Percentiles rank a stretch among this genome's conserved stretches.
phyloP scores from a whole-genome alignment of 1,140 invertebrate species.

The Drosophila pectinifera region DNA sequence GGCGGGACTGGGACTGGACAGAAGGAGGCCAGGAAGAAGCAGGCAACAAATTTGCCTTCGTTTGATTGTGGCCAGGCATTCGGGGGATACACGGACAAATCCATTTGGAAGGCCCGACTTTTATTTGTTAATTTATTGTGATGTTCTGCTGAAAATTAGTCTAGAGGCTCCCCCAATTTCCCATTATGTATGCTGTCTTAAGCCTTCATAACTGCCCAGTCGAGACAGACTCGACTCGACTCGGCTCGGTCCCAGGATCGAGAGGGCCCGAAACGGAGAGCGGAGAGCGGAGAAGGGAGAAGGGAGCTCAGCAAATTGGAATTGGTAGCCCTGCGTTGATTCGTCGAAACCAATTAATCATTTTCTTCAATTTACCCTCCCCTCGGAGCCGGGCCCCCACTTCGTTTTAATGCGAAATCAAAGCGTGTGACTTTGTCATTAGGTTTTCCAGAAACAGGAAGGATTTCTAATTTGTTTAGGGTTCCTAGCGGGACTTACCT shows the following conservation, averaged over 20 bases:
- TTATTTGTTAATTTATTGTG: constrained; percentile 83
- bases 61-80: constrained; percentile 49
- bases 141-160: constrained; percentile 79
- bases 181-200: constrained; percentile 68
- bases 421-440: constrained; percentile 61
- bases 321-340: constrained; percentile 55
- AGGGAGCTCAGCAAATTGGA: constrained; percentile 26
- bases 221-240: constrained; percentile 26
- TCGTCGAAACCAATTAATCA: constrained; percentile 71
- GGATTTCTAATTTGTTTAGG: constrained; percentile 2
- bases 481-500: too few species aligned
- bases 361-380: constrained; percentile 54
- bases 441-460: constrained; percentile 28
- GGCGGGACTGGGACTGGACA: not conserved
- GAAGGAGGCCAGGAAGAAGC: not conserved
- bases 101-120: constrained; percentile 66
- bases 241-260: constrained; percentile 12
- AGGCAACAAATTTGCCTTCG: constrained; percentile 73
- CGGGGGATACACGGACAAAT: constrained; percentile 38
- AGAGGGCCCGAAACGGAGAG: not conserved
- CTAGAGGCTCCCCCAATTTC: constrained; percentile 71
- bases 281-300: not conserved
- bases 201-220: constrained; percentile 59
- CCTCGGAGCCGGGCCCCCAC: not conserved
- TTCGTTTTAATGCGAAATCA: constrained; percentile 41